A percentile compares a stretch with the other conserved stretches of the same genome.
Conservation (phyloP, 2,888 invertebrate genomes). For the Sinelater perroti region DNA sequence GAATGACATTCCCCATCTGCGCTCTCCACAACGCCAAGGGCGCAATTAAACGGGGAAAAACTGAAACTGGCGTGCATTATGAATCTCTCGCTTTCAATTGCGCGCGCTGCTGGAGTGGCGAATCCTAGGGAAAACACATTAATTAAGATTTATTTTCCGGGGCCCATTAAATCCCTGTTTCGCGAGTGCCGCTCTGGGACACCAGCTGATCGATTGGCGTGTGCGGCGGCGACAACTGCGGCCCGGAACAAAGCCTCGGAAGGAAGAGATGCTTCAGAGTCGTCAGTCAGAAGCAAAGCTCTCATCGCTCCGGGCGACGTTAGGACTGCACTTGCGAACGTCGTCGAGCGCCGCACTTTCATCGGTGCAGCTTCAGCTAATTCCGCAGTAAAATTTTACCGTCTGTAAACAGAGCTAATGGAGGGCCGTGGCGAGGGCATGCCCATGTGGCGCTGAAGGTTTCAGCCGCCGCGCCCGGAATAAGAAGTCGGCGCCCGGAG, state of each 20-base stretch:
- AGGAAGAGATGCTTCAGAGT: neutral
- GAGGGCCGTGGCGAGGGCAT: neutral
- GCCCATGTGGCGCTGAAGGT: neutral
- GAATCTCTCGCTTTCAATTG: neutral
- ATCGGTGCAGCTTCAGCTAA: constrained; percentile 1
- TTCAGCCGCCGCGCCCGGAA: neutral
- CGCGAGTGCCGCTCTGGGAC: neutral
- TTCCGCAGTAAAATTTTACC: constrained; percentile 10
- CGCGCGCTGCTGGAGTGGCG: neutral
- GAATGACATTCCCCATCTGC: no score
- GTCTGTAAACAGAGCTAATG: constrained; percentile 9
- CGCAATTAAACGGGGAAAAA: no score
- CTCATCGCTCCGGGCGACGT: no score
- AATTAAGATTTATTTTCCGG: neutral
- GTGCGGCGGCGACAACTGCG: neutral
- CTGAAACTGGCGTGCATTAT: neutral
- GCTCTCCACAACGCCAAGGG: no score
- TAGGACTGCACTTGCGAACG: neutral
- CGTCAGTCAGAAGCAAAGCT: no score
- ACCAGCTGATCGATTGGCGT: neutral
- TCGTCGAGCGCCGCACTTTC: neutral
- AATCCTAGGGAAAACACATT: neutral
- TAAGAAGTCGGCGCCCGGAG: no score
- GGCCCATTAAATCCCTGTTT: neutral
- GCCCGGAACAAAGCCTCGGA: neutral